A percentile compares a stretch with the other conserved stretches of the same genome.
phyloP scores from a whole-genome alignment of 2,113 vertebrate species.

The Scatophagus argus region DNA sequence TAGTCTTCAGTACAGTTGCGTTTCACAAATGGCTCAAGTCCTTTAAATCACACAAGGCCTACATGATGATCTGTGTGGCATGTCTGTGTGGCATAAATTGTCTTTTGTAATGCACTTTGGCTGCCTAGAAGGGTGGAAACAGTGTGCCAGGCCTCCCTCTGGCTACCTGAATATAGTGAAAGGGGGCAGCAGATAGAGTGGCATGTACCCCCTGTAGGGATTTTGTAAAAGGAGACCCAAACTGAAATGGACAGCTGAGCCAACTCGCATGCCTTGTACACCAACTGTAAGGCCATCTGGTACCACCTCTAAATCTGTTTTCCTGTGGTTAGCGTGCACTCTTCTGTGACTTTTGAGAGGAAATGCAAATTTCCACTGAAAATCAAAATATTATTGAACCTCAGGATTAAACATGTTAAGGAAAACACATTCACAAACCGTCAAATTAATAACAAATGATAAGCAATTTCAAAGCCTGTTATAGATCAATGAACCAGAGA shows the following conservation, averaged over 20 bases:
- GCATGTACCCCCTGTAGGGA: constrained; percentile 59
- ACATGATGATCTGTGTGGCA: constrained; percentile 41
- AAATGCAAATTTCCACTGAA: neutral
- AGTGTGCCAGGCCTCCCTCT: constrained; percentile 40
- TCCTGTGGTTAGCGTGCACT: constrained; percentile 13
- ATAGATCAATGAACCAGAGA: constrained; percentile 12
- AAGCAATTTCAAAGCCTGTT: constrained; percentile 11
- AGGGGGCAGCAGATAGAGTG: constrained; percentile 24
- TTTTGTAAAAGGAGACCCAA: constrained; percentile 70
- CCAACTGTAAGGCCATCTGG: constrained; percentile 23
- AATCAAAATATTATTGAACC: neutral
- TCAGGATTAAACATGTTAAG: constrained; percentile 7
- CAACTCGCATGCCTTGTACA: constrained; percentile 45
- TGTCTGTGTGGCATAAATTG: constrained; percentile 60
- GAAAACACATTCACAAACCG: constrained; percentile 26
- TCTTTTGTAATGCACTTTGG: constrained; percentile 41
- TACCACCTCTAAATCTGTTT: constrained; percentile 43
- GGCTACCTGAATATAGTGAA: constrained; percentile 36
- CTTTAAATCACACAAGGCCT: constrained; percentile 36
- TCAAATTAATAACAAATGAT: constrained; percentile 39
- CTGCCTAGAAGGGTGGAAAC: constrained; percentile 48
- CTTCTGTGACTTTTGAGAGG: neutral
- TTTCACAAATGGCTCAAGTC: constrained; percentile 26
- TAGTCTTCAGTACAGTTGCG: neutral
- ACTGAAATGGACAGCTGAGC: constrained; percentile 68